These are phyloP conservation scores for Drosophila siamana DNA, from an alignment of 2,888 invertebrate species.

Conservation along the genomic window DNA sequence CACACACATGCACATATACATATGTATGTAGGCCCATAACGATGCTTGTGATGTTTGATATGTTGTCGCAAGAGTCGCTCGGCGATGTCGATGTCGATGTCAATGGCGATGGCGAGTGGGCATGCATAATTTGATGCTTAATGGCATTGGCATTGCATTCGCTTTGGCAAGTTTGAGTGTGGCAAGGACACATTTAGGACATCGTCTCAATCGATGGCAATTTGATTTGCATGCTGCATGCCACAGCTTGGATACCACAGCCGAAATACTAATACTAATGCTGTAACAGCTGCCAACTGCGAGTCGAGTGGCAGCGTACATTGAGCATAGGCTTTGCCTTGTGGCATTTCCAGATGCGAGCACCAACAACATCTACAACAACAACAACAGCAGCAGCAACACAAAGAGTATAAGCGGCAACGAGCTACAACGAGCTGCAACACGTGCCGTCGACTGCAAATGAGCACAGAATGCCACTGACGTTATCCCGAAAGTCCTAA, in stretches of 20 bases:
- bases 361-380: background rate
- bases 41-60: constrained; percentile 36
- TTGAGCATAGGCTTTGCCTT: constrained; percentile 10
- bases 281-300: constrained; percentile 15
- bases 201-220: constrained; percentile 66
- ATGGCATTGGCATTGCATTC: constrained; percentile 46
- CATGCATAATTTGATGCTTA: constrained; percentile 77
- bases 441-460: constrained; percentile 62
- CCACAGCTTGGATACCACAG: constrained; percentile 5
- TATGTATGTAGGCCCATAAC: background rate
- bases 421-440: constrained; percentile 8
- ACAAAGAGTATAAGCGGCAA: constrained; percentile 27
- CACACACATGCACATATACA: background rate
- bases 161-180: background rate
- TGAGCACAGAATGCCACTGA: constrained; percentile 60
- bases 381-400: background rate
- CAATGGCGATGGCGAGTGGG: constrained; percentile 67
- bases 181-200: constrained; percentile 64
- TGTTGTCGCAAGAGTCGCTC: background rate
- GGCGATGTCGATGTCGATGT: background rate
- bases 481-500: constrained; percentile 20
- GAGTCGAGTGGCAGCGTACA: background rate
- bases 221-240: constrained; percentile 53
- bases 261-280: background rate
- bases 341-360: constrained; percentile 3